Base-by-base conservation (phyloP, 1,140 invertebrate genomes). In the Lycorma delicatula region DNA sequence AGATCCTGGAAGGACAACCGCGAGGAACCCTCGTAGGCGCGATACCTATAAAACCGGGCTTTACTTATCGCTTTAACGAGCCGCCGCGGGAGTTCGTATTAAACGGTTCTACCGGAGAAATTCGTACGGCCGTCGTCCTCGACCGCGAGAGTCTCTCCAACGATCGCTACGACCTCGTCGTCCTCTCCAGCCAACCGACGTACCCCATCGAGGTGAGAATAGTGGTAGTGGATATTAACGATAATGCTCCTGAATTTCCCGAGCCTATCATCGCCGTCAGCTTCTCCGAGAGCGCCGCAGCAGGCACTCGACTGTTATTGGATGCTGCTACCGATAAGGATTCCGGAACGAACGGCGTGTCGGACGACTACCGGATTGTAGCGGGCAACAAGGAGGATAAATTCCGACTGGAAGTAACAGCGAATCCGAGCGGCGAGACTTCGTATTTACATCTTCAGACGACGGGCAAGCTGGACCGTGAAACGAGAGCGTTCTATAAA, bases 151-250 rank as follows among this genome's bases (percentile, higher is more conserved):
- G 79, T 3, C 73, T 92, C 48, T 66, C 70, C 22, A 85, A 78
- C 60, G 89, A 93, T 65, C 79, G 87, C 25, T 93, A 91, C 70
- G 91, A 93, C 66, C 77, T 94, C 51, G 91, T 95, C 16, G 86
- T 94, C 2, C 74, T 94, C 16, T 93, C 90, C 9, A 93, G 89
- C 67, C 90, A 93, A 67, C 91, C 92, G 2, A 94, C 91, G 0
- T 94, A 94, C 71, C 91, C 91, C 0, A 91, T 95, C 54, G 91
- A 94, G 72, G 91, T 96, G 11, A 76, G 89, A 57, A 89, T 95
- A 58, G 73, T 84, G 12, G 87, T 96, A 1, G 71, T 85, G 0
- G 91, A 96, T 70, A 79, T 93, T 18, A 95, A 95, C 71, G 92
- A 95, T 72, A 92, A 95, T 73, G 78, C 84, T 23, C 91, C 91